Evolutionary conservation across 2,113 vertebrate species (phyloP).

Genomic region (Crypturellus undulatus): DNA sequence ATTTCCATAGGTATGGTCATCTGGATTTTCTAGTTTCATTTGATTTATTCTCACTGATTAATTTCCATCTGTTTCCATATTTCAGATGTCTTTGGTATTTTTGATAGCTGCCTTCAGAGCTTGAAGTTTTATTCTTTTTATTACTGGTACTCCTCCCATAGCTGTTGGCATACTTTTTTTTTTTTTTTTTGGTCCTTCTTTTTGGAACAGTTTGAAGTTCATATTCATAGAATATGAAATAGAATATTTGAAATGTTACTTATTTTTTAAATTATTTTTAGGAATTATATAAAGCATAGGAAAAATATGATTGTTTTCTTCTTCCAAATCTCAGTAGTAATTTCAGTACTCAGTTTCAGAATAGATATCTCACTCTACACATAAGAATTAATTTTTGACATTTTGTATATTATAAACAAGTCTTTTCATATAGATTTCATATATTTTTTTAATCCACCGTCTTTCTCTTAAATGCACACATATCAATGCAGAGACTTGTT

Average conservation of each 20-base stretch:
- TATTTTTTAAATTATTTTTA: neutral
- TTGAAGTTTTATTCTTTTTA: neutral
- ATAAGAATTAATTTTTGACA: neutral
- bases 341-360: neutral
- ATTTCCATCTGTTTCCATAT: conserved; percentile 44
- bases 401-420: neutral
- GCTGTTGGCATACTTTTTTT: neutral
- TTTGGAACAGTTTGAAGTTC: neutral
- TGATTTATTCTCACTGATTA: conserved; percentile 27
- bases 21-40: neutral
- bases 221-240: too few relatives aligned
- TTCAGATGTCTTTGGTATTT: neutral
- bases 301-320: neutral
- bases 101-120: neutral
- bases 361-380: rapidly evolving
- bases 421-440: neutral
- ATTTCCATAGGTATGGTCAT: neutral
- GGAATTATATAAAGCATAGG: neutral
- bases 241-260: neutral
- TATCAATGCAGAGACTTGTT: neutral
- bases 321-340: neutral
- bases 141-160: neutral
- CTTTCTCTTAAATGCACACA: neutral
- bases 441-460: rapidly evolving
- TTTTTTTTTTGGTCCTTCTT: rapidly evolving